phyloP scores from a whole-genome alignment of 1,140 invertebrate genomes.

The Drosophila truncata region DNA sequence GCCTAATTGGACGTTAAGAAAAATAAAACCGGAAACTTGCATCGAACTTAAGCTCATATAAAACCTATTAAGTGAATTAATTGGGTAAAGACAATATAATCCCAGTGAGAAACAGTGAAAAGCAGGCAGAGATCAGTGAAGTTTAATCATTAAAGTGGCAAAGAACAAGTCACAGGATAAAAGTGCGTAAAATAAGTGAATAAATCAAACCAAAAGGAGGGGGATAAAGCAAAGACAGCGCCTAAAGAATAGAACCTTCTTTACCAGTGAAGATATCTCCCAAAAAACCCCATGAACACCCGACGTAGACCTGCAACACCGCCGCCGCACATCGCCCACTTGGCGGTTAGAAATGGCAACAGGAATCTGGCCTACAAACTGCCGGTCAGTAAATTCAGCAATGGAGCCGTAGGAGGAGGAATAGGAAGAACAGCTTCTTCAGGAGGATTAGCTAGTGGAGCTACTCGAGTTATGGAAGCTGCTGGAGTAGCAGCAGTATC shows the following conservation, averaged over 20 bases:
- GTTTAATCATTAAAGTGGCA: background rate
- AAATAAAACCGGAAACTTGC: background rate
- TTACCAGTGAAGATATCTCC: constrained; percentile 18
- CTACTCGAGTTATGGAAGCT: background rate
- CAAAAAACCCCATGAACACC: constrained; percentile 26
- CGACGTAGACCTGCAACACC: constrained; percentile 59
- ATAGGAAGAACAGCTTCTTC: background rate
- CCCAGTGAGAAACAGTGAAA: background rate
- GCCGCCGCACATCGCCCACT: constrained; percentile 30
- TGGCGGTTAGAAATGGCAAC: constrained; percentile 10
- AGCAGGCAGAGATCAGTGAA: background rate
- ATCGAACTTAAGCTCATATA: background rate
- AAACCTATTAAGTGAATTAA: background rate
- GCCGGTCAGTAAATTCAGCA: constrained; percentile 59
- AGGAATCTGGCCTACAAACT: constrained; percentile 59
- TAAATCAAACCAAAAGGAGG: background rate
- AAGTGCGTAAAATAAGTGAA: background rate
- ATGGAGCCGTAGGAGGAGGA: constrained; percentile 53
- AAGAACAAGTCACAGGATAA: background rate
- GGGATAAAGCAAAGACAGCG: background rate
- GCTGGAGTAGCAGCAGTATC: background rate
- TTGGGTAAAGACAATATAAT: background rate
- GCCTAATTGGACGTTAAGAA: background rate
- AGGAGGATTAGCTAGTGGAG: background rate
- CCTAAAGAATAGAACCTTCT: background rate